Conservation (phyloP, 2,113 vertebrate genomes). For the Gadus chalcogrammus region DNA sequence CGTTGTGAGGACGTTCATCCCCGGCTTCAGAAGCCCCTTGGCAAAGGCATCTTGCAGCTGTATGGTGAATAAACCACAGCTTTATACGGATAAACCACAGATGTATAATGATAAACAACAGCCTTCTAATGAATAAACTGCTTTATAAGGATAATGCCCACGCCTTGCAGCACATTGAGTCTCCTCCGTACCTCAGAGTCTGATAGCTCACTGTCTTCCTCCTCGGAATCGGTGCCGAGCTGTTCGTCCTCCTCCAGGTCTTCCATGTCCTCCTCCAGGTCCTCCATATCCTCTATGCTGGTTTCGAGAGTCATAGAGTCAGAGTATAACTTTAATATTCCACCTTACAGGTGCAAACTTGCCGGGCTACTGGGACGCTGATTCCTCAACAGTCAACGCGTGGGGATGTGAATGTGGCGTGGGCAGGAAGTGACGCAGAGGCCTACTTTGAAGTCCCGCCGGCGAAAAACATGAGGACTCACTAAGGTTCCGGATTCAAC, state of each 20-base stretch:
- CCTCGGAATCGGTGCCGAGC: slow-evolving; percentile 73
- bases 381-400: slow-evolving; percentile 10
- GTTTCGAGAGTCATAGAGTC: no score
- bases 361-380: background rate
- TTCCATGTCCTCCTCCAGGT: slow-evolving; percentile 51
- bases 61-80: background rate
- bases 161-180: background rate
- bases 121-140: no score
- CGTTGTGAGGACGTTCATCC: slow-evolving; percentile 84
- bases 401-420: slow-evolving; percentile 38
- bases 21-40: slow-evolving; percentile 83
- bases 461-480: background rate
- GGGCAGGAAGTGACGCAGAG: slow-evolving; percentile 35
- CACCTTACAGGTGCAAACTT: background rate
- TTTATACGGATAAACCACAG: slow-evolving; percentile 1
- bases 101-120: background rate
- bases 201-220: slow-evolving; percentile 72
- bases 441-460: slow-evolving; percentile 17
- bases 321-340: no score
- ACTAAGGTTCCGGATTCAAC: slow-evolving; percentile 32
- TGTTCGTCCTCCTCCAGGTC: slow-evolving; percentile 54
- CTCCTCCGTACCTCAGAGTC: slow-evolving; percentile 73
- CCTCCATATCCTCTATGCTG: slow-evolving; percentile 24
- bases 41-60: slow-evolving; percentile 90
- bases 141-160: background rate